Conservation (phyloP, 2,113 vertebrate species). For the Ammodytes marinus region DNA sequence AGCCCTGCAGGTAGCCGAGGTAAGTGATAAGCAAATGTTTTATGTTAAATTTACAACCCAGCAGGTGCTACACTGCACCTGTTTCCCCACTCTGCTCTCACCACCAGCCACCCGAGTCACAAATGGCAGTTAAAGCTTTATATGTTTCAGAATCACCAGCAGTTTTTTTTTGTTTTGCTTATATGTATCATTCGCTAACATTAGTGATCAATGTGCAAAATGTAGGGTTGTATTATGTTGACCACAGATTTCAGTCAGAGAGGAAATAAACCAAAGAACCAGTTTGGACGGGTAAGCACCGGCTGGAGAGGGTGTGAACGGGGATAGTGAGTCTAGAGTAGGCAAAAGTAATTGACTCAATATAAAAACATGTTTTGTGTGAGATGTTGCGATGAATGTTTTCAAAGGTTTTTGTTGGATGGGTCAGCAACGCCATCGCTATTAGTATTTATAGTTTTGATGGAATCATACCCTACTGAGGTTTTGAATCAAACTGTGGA, state of each 20-base stretch:
- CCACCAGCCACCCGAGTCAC: background rate
- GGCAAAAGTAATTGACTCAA: background rate
- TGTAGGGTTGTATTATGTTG: background rate
- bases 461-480: background rate
- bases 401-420: slow-evolving; percentile 2
- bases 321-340: background rate
- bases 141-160: background rate
- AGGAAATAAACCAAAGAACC: background rate
- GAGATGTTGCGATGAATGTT: slow-evolving; percentile 7
- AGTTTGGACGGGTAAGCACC: background rate
- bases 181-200: background rate
- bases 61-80: slow-evolving; percentile 8
- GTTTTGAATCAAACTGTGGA: background rate
- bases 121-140: background rate
- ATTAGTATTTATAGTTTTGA: background rate
- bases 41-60: background rate
- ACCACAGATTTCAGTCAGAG: background rate
- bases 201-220: background rate
- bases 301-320: background rate
- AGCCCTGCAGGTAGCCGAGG: background rate
- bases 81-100: background rate
- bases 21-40: background rate
- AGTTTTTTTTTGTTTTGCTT: background rate
- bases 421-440: background rate
- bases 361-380: background rate